Evolutionary conservation across 2,797 vertebrate species (phyloP).

Genomic region (Hippopotamyrus pictus): DNA sequence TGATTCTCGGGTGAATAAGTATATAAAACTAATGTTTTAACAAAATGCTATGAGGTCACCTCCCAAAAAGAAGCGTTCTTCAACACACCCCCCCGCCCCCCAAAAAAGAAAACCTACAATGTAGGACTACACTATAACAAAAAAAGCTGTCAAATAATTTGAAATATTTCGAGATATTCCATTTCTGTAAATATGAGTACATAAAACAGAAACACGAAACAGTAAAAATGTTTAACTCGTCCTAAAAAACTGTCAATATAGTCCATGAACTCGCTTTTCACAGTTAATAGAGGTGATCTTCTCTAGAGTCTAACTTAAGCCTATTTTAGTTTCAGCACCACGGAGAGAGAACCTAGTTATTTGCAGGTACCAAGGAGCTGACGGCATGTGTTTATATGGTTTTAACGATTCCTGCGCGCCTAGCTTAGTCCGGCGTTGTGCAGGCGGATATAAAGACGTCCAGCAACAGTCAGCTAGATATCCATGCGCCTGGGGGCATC

Average conservation of each 20-base stretch:
- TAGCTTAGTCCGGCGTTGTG: background rate
- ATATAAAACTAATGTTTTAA: background rate
- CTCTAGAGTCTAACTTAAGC: background rate
- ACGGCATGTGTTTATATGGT: background rate
- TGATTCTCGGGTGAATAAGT: background rate
- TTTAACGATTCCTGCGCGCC: background rate
- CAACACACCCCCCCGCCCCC: background rate
- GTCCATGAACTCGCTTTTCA: background rate
- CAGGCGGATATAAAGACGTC: background rate
- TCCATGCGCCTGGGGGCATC: background rate
- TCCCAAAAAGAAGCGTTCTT: background rate
- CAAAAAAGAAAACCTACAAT: background rate
- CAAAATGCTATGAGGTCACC: background rate
- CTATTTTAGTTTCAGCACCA: conserved; percentile 17
- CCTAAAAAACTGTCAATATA: background rate
- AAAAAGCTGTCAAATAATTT: background rate
- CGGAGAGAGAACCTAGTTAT: background rate
- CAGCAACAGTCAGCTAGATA: background rate
- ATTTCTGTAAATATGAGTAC: background rate
- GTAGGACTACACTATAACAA: background rate
- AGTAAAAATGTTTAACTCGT: background rate
- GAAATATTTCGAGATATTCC: background rate
- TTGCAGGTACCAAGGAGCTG: background rate
- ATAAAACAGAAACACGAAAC: background rate
- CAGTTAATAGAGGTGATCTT: background rate